These are phyloP conservation scores for Galendromus occidentalis DNA, from an alignment of 1,140 invertebrate species.

Conservation along the genomic window DNA sequence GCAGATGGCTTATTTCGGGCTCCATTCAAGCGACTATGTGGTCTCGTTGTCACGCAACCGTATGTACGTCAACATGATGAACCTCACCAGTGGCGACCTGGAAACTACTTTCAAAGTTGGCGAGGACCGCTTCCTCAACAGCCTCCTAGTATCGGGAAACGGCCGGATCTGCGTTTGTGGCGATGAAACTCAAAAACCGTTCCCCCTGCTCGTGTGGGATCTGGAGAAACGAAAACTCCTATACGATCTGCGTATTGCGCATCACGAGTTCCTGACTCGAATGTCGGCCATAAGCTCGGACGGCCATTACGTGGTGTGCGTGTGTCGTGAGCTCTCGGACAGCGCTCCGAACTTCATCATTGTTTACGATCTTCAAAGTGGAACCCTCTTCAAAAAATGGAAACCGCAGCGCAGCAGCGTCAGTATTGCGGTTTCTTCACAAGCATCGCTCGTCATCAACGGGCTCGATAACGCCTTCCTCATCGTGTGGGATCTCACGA, in stretches of 20 bases:
- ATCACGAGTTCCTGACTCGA: constrained; percentile 65
- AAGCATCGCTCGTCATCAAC: constrained; percentile 55
- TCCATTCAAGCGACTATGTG: constrained; percentile 52
- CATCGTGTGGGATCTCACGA: constrained; percentile 67
- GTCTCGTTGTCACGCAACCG: constrained; percentile 60
- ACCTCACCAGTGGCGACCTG: constrained; percentile 54
- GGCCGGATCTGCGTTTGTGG: constrained; percentile 67
- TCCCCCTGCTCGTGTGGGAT: constrained; percentile 69
- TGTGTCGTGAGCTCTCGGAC: constrained; percentile 50
- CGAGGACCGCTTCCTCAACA: constrained; percentile 68
- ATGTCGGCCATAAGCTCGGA: constrained; percentile 65
- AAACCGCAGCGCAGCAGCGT: constrained; percentile 58
- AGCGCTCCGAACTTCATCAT: constrained; percentile 65
- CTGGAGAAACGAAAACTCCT: constrained; percentile 55
- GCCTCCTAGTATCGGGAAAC: constrained; percentile 60
- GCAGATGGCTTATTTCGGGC: constrained; percentile 68
- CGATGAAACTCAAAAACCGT: constrained; percentile 74
- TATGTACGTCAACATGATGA: constrained; percentile 77
- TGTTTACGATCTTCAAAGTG: constrained; percentile 72
- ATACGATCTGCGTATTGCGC: constrained; percentile 63
- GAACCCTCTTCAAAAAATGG: constrained; percentile 66
- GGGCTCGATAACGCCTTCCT: constrained; percentile 56
- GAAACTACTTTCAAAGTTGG: constrained; percentile 63
- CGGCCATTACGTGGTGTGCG: constrained; percentile 43
- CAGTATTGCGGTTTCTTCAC: constrained; percentile 54